A percentile compares a stretch with the other conserved stretches of the same genome.
phyloP scores from a whole-genome alignment of 2,113 vertebrate species.

The Brachypodius melanocephalos region DNA sequence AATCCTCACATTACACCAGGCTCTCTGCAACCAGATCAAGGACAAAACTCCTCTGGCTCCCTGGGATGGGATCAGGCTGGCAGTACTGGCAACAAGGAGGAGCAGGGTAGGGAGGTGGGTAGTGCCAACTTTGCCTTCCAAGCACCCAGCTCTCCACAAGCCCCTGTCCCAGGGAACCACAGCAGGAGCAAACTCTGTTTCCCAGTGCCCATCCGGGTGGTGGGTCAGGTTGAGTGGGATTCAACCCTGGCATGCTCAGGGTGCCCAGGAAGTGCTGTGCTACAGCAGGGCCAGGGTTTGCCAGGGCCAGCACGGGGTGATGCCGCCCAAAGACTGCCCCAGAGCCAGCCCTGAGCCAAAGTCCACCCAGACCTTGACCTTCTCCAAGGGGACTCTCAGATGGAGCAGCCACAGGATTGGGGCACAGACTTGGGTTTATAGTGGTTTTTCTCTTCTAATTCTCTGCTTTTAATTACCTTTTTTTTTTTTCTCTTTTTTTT shows the following conservation, averaged over 20 bases:
- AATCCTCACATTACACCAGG: rapidly evolving
- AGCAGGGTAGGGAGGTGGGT: not conserved
- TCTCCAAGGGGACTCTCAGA: not conserved
- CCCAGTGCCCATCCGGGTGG: rapidly evolving
- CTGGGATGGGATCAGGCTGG: not conserved
- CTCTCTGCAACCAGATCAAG: rapidly evolving
- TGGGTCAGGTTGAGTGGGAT: rapidly evolving
- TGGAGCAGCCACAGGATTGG: not conserved
- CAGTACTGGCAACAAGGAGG: not conserved
- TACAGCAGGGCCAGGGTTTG: not conserved
- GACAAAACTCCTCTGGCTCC: not conserved
- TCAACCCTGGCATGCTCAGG: not conserved
- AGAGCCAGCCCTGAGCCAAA: not conserved
- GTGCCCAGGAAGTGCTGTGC: not conserved
- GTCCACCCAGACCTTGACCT: not conserved
- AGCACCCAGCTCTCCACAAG: too few species aligned
- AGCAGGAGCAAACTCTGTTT: not conserved
- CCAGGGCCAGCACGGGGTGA: rapidly evolving
- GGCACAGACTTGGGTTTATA: not conserved
- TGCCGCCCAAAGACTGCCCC: not conserved
- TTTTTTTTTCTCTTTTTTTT: not conserved
- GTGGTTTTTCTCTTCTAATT: slow-evolving; percentile 22
- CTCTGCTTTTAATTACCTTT: not conserved
- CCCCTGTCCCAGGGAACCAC: not conserved
- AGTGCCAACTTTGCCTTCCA: not conserved